Evolutionary conservation across 2,888 invertebrate species (phyloP).

Genomic region (Ethmia dodecea): DNA sequence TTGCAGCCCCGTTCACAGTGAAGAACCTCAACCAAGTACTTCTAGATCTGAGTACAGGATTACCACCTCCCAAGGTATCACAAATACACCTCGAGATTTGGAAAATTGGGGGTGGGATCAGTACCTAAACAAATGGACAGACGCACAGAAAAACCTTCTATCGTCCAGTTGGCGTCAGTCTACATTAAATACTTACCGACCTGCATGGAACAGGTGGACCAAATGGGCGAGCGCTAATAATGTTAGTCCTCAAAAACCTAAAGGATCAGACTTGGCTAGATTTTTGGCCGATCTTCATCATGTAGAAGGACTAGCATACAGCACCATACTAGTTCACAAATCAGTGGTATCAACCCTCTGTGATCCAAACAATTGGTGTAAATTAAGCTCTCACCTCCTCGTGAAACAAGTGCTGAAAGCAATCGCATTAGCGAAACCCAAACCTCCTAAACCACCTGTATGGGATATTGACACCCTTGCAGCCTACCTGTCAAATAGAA

Average conservation of each 20-base stretch:
- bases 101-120: constrained; percentile 22
- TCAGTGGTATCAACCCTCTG: constrained; percentile 3
- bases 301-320: constrained; percentile 8
- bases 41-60: constrained; percentile 14
- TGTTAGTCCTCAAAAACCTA: constrained; percentile 3
- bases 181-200: constrained; percentile 17
- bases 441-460: neutral
- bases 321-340: constrained; percentile 12
- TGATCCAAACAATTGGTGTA: neutral
- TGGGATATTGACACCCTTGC: constrained; percentile 10
- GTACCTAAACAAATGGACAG: constrained; percentile 13
- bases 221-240: constrained; percentile 9
- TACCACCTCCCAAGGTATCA: constrained; percentile 10
- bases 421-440: constrained; percentile 5
- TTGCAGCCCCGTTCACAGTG: constrained; percentile 12
- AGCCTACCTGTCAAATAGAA: constrained; percentile 16
- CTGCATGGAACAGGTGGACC: constrained; percentile 13
- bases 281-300: constrained; percentile 10
- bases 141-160: constrained; percentile 13
- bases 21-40: constrained; percentile 8
- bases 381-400: neutral
- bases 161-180: constrained; percentile 19
- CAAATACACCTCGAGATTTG: constrained; percentile 15
- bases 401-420: constrained; percentile 8
- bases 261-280: constrained; percentile 6